Conservation (phyloP, 2,113 vertebrate species). For the Mungos mungo region DNA sequence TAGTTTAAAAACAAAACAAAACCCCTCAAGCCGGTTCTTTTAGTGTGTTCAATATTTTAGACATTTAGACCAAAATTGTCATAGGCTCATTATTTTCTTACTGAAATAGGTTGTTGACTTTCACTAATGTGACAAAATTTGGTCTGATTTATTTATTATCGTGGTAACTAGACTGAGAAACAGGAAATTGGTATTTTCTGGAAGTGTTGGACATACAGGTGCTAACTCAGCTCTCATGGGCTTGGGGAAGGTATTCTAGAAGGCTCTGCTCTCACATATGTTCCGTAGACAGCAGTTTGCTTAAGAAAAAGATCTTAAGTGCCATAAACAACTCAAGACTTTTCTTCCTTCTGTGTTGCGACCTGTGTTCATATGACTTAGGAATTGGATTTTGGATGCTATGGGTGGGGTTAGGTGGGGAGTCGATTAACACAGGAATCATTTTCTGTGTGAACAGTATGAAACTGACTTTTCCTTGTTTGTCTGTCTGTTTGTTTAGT, state of each 20-base stretch:
- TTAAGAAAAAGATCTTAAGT: not conserved
- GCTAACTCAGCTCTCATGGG: not conserved
- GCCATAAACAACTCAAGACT: not conserved
- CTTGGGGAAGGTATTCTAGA: not conserved
- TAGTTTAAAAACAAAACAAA: constrained; percentile 25
- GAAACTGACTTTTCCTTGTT: not conserved
- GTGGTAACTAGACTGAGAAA: not conserved
- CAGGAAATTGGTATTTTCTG: constrained; percentile 7
- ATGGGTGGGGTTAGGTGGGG: not conserved
- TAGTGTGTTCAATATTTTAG: constrained; percentile 1
- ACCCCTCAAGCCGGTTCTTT: not conserved
- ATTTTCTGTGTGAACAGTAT: not conserved
- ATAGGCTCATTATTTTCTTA: not conserved
- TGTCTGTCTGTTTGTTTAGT: constrained; percentile 76
- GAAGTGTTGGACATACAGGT: not conserved
- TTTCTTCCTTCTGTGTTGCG: constrained; percentile 26
- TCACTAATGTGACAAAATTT: not conserved
- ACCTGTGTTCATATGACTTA: not conserved
- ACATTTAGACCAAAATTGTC: constrained; percentile 1
- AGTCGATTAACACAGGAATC: not conserved
- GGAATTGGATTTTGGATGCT: not conserved
- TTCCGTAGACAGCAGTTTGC: not conserved
- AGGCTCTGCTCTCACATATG: not conserved
- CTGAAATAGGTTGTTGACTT: not conserved
- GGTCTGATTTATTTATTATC: not conserved